Base-by-base conservation (phyloP, 2,113 vertebrate genomes). In the Lophura nycthemera region DNA sequence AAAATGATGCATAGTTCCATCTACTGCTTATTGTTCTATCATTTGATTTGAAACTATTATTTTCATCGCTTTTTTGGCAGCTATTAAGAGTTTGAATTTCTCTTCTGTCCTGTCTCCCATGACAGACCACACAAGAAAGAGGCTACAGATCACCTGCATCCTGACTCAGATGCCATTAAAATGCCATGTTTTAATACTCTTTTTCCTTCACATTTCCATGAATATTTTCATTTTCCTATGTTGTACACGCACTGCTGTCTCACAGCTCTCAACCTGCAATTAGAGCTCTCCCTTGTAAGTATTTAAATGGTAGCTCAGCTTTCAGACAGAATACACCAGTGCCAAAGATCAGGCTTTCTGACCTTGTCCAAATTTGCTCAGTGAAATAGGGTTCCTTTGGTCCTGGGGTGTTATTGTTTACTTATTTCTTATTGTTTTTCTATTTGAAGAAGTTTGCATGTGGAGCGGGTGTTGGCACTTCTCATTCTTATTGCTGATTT, bases 281-380 rank as follows among this genome's bases (percentile, higher is more conserved):
- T 93, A 74, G 92, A 57, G 88, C 83, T 75, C 89, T 89, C 15
- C 60, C 84, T 66, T 50, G 95, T 98, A 89, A 98, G 98, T 97
- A 97, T 97, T 98, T 95, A 96, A 97, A 77, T 64, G 88, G 36
- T 17, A 90, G 97, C 32, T 97, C 96, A 91, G 94, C 93, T 97
- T 97, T 97, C 98, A 95, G 96, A 59, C 83, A 65, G n/a, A 83
- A 88, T 81, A 71, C 77, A n/a, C 71, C 89, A 14, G 93, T 57
- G 95, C 93, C 96, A 92, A 69, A 87, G 95, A 95, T 97, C 97
- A 97, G 96, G 92, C 95, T 96, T 97, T 97, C 88, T 97, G 97
- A 97, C 97, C 97, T 96, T 96, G 96, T 83, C 90, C 94, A 96
- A 97, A 92, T 97, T 97, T 97, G 60, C 91, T 95, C 69, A 36